Evolutionary conservation across 2,888 invertebrate genomes (phyloP), one percentile per base, ranked within the genome.

Genomic region (Heliconius aoede): DNA sequence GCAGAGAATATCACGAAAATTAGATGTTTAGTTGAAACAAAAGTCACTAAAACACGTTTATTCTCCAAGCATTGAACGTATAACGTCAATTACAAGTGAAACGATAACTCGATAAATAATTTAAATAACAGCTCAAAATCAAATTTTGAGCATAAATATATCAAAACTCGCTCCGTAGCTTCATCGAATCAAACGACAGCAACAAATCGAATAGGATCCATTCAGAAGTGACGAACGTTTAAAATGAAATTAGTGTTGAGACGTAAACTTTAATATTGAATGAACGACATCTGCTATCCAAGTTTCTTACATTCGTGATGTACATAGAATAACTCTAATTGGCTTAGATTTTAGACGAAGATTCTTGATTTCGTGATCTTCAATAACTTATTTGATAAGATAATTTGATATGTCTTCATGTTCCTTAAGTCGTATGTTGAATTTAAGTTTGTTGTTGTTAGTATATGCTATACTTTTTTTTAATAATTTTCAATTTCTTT

Each of bases 211-310:
- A 74, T 77, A 36, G 62, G 36, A 32, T 60, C 18, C 18, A 58
- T 75, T 74, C 79, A 77, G 65, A 90, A 92, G 91, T 92, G 88
- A 88, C 64, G 84, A 87, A 88, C 89, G 86, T 84, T 90, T 87
- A 85, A 88, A 92, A 93, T 90, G 85, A 83, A 91, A 93, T 93
- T 93, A 93, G 80, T 61, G 73, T 82, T 83, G 82, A 83, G 84
- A 83, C 84, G 85, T 83, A 88, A 92, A 91, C 89, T 91, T 90
- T 85, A 86, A 73, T 74, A 92, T 93, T 86, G 83, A 90, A 91
- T 93, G 89, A 90, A 81, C 85, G 89, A 87, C 92, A 92, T 93
- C 92, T 91, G 92, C 91, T 91, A 93, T 92, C 91, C 89, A 93
- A 94, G 93, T 72, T 24, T 65, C 13, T n/a, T 15, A 60, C 2